These are phyloP conservation scores for Pseudomugil gertrudae DNA, from an alignment of 2,797 vertebrate species.

Conservation along the genomic window DNA sequence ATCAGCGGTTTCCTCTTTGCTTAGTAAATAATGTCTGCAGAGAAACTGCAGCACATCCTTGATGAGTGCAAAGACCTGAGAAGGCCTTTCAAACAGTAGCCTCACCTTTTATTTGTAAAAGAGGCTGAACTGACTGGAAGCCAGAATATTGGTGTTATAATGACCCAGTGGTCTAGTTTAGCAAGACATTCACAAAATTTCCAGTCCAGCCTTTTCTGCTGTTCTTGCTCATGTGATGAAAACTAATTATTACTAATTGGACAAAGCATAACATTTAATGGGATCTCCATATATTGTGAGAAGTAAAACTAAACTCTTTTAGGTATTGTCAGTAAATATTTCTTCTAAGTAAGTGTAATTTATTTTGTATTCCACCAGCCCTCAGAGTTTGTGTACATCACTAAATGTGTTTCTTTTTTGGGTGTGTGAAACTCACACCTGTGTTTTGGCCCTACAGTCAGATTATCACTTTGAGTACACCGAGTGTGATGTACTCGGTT, in stretches of 20 bases:
- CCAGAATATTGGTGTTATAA: conserved; percentile 20
- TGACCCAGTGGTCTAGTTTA: conserved; percentile 17
- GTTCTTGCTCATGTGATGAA: too few species aligned
- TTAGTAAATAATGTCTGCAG: conserved; percentile 61
- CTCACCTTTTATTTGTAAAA: conserved; percentile 71
- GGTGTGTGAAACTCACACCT: conserved; percentile 58
- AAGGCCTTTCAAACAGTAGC: conserved; percentile 76
- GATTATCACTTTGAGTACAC: conserved; percentile 99
- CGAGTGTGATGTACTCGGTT: conserved; percentile 89
- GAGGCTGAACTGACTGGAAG: conserved; percentile 58
- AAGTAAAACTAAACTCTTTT: not conserved
- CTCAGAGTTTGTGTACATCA: not conserved
- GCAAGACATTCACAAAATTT: too few species aligned
- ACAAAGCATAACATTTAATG: not conserved
- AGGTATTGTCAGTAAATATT: not conserved
- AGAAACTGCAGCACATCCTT: conserved; percentile 72
- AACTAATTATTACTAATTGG: not conserved
- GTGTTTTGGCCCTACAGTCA: conserved; percentile 82
- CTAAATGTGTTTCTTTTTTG: not conserved
- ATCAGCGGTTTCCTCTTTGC: conserved; percentile 37
- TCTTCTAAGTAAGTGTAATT: not conserved
- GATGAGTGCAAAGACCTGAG: conserved; percentile 62
- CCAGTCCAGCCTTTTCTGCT: too few species aligned
- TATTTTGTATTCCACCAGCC: not conserved
- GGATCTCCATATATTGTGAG: not conserved